Percentiles rank a stretch among this genome's conserved stretches.
These are phyloP conservation scores for Heterotis niloticus DNA, from an alignment of 2,113 vertebrate species.

Conservation along the genomic window DNA sequence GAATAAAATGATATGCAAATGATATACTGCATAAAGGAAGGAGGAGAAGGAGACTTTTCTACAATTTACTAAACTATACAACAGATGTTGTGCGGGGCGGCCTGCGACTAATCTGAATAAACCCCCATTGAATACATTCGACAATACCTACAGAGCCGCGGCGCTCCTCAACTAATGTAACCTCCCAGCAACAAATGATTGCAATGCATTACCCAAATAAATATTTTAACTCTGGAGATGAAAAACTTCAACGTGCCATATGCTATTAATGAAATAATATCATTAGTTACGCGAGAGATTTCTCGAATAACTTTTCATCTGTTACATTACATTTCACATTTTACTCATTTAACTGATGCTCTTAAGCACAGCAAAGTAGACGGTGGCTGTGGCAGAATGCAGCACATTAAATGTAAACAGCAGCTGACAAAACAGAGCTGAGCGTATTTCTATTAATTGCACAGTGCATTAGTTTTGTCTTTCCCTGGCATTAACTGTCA, in stretches of 20 bases:
- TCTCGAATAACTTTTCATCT: slow-evolving; percentile 16
- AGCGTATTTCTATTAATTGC: slow-evolving; percentile 7
- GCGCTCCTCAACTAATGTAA: not conserved
- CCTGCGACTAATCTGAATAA: slow-evolving; percentile 11
- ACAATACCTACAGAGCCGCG: not conserved
- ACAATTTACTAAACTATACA: slow-evolving; percentile 5
- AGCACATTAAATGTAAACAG: not conserved
- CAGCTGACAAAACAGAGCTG: not conserved
- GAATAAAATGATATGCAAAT: not conserved
- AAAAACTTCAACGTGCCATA: no score
- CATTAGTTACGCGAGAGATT: slow-evolving; percentile 11
- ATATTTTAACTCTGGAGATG: not conserved
- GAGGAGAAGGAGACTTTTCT: not conserved
- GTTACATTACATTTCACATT: slow-evolving; percentile 2
- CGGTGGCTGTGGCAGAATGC: not conserved
- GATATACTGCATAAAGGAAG: not conserved
- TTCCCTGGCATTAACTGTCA: no score
- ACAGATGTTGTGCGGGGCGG: slow-evolving; percentile 16
- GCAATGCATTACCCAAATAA: slow-evolving; percentile 14
- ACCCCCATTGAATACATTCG: slow-evolving; percentile 13
- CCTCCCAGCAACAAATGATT: slow-evolving; percentile 10
- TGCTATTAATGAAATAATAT: slow-evolving; percentile 18
- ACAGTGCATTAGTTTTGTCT: slow-evolving; percentile 4
- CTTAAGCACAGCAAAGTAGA: not conserved
- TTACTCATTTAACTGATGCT: not conserved